phyloP scores from a whole-genome alignment of 2,888 invertebrate species.

The Toxonevra muliebris region DNA sequence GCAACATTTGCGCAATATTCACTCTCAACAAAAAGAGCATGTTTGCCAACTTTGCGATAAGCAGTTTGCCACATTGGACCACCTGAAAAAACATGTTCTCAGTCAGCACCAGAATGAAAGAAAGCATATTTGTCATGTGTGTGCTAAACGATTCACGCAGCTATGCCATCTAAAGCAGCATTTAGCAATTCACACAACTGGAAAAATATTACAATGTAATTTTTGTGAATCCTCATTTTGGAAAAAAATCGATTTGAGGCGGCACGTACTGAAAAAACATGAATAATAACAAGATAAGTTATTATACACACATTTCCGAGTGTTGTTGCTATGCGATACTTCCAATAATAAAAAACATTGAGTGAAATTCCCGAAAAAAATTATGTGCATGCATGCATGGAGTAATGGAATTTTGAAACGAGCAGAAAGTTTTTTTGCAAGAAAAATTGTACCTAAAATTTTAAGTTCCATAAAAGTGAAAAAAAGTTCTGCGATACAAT shows the following conservation, averaged over 20 bases:
- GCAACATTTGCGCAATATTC: slow-evolving; percentile 46
- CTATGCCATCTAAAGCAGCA: slow-evolving; percentile 49
- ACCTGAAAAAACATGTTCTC: slow-evolving; percentile 49
- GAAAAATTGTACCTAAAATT: no score
- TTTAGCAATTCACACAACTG: slow-evolving; percentile 42
- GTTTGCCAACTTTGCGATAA: slow-evolving; percentile 48
- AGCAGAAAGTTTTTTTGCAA: no score
- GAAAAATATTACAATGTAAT: slow-evolving; percentile 39
- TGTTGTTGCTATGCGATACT: no score
- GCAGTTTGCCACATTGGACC: slow-evolving; percentile 48
- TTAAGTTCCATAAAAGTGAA: no score
- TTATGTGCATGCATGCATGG: no score
- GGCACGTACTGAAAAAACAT: slow-evolving; percentile 35
- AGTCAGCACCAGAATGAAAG: slow-evolving; percentile 50
- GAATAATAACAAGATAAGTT: neutral
- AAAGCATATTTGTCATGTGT: slow-evolving; percentile 45
- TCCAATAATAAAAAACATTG: no score
- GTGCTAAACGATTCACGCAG: slow-evolving; percentile 47
- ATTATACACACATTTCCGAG: no score
- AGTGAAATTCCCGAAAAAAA: no score
- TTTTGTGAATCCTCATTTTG: slow-evolving; percentile 39
- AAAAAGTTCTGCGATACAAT: no score
- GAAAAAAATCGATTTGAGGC: slow-evolving; percentile 42
- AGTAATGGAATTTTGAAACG: no score
- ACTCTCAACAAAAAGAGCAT: slow-evolving; percentile 43